Evolutionary conservation across 2,888 invertebrate species (phyloP).

Genomic region (Odontothrips loti): DNA sequence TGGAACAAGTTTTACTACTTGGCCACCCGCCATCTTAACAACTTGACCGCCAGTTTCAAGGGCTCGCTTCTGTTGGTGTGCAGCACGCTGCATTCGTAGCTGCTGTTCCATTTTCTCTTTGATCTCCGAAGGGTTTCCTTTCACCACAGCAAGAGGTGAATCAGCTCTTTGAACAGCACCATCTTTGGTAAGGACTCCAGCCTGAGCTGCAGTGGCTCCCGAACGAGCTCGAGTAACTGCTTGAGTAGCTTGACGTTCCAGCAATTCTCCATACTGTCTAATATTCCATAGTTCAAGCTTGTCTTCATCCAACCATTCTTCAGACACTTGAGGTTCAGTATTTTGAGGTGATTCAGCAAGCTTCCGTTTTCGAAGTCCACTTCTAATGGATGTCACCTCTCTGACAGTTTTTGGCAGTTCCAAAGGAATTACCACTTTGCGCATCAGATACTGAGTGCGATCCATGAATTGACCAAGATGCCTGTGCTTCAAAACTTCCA

Average conservation of each 20-base stretch:
- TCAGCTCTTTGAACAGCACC: conserved; percentile 26
- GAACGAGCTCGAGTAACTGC: conserved; percentile 31
- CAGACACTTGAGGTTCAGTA: conserved; percentile 89
- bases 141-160: conserved; percentile 43
- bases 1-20: conserved; percentile 36
- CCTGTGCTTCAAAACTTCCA: conserved; percentile 83
- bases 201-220: conserved; percentile 31
- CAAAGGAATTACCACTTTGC: conserved; percentile 89
- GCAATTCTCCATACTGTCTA: conserved; percentile 81
- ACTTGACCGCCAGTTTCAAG: conserved; percentile 50
- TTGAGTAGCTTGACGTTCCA: conserved; percentile 31
- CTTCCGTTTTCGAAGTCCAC: conserved; percentile 87
- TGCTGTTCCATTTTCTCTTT: conserved; percentile 91
- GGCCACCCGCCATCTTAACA: conserved; percentile 47
- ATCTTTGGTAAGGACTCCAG: conserved; percentile 29
- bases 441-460: conserved; percentile 84
- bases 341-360: conserved; percentile 90
- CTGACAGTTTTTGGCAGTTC: conserved; percentile 87
- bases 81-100: conserved; percentile 78
- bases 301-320: conserved; percentile 96
- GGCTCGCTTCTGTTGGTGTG: conserved; percentile 82
- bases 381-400: conserved; percentile 91
- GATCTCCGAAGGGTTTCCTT: conserved; percentile 66
- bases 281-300: conserved; percentile 96
- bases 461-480: conserved; percentile 85